A percentile compares a stretch with the other conserved stretches of the same genome.
Evolutionary conservation across 2,797 vertebrate genomes (phyloP).

Genomic region (Naso thynnoides): DNA sequence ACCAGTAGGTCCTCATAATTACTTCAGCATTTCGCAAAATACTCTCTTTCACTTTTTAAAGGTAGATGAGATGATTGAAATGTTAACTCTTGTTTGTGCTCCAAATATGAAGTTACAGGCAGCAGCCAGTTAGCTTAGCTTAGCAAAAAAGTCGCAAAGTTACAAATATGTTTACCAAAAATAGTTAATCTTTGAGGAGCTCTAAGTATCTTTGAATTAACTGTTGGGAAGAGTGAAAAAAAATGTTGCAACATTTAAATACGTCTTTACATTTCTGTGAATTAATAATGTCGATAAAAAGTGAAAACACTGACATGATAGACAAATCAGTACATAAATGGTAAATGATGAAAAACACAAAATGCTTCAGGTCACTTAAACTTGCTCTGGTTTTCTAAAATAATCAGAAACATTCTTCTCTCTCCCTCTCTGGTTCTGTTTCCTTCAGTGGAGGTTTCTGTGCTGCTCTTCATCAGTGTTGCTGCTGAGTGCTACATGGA

Average conservation of each 20-base stretch:
- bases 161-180: too few species aligned
- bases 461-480: conserved; percentile 41
- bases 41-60: not conserved
- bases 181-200: too few species aligned
- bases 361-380: not conserved
- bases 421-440: conserved; percentile 34
- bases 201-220: too few species aligned
- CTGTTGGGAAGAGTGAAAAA: too few species aligned
- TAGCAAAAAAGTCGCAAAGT: not conserved
- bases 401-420: not conserved
- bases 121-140: not conserved
- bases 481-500: conserved; percentile 45
- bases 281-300: not conserved
- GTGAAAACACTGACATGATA: not conserved
- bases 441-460: conserved; percentile 23
- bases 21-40: not conserved
- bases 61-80: not conserved
- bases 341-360: not conserved
- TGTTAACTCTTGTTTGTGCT: too few species aligned
- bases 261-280: not conserved
- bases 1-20: not conserved
- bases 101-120: not conserved
- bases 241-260: too few species aligned
- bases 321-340: not conserved
- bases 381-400: not conserved